Base-by-base conservation (phyloP, 1,140 invertebrate species). In the Sminthurides bifidus region DNA sequence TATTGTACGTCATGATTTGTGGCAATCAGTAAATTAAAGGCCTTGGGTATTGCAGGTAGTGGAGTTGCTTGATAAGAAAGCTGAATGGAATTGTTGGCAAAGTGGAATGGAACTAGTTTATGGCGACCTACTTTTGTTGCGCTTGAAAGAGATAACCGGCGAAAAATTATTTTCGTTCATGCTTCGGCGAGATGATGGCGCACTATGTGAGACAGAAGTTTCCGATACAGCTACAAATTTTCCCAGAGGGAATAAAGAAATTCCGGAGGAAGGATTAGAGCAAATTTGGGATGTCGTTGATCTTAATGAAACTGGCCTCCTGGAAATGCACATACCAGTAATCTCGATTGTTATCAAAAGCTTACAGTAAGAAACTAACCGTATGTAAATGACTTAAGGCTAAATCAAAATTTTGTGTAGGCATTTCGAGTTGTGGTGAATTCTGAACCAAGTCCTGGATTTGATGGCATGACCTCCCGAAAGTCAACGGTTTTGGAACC, bases 11-110 rank as follows among this genome's bases (percentile, higher is more conserved):
- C n/a, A 50, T 21, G 21, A 17, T 10, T 45, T n/a, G 24, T 35
- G 19, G n/a, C n/a, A n/a, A n/a, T n/a, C n/a, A n/a, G n/a, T n/a
- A n/a, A n/a, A n/a, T n/a, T n/a, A n/a, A n/a, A n/a, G n/a, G n/a
- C n/a, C n/a, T n/a, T n/a, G n/a, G n/a, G n/a, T n/a, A n/a, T n/a
- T 26, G 1, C 17, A 56, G 54, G 50, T 64, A 12, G 68, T 75
- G 0, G 76, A 76, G 40, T 67, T 82, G 1, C 63, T 85, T 21
- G 82, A 85, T 52, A 75, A 79, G 31, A 76, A 80, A 59, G 87
- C 89, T 29, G 84, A 92, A 66, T 98, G 93, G 93, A 77, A 85
- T 52, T 79, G 95, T 3, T 98, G 94, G 94, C 90, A 94, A 70
- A 91, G 88, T 0, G 94, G 94, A 0, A 75, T 96, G 58, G 85